Percentiles rank a stretch among this genome's conserved stretches.
phyloP scores from a whole-genome alignment of 2,888 invertebrate genomes.

The Habrosyne pyritoides region DNA sequence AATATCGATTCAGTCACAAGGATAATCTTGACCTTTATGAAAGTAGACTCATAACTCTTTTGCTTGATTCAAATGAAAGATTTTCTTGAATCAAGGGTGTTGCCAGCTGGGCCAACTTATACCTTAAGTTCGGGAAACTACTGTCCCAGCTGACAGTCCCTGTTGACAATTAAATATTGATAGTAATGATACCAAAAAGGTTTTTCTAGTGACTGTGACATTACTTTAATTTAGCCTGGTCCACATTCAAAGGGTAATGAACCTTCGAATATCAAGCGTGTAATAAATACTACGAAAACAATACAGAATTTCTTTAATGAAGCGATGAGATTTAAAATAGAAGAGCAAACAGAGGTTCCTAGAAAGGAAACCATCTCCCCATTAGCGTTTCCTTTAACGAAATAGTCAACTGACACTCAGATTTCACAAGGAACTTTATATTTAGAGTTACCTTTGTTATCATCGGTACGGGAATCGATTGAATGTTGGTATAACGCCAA shows the following conservation, averaged over 20 bases:
- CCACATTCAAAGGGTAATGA: neutral
- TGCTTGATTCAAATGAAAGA: too few species aligned
- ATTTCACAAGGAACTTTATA: constrained; percentile 26
- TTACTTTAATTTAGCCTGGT: neutral
- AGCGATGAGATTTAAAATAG: constrained; percentile 5
- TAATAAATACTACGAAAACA: neutral
- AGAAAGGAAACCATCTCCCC: constrained; percentile 58
- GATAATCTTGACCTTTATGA: too few species aligned
- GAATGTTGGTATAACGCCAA: constrained; percentile 10
- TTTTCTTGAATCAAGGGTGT: too few species aligned
- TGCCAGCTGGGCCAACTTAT: too few species aligned
- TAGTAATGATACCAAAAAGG: neutral
- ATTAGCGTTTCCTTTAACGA: constrained; percentile 55
- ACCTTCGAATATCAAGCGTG: neutral
- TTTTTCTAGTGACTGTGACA: neutral
- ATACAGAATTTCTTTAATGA: constrained; percentile 6
- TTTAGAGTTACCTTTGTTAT: neutral
- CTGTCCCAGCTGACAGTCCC: too few species aligned
- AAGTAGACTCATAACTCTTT: too few species aligned
- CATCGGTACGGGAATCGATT: neutral
- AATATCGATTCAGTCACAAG: too few species aligned
- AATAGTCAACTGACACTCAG: constrained; percentile 50
- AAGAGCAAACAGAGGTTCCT: constrained; percentile 31
- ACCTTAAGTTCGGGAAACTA: too few species aligned
- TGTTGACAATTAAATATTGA: too few species aligned